Evolutionary conservation across 2,888 invertebrate genomes (phyloP), one percentile per base, ranked within the genome.

Genomic region (Baccha elongata): DNA sequence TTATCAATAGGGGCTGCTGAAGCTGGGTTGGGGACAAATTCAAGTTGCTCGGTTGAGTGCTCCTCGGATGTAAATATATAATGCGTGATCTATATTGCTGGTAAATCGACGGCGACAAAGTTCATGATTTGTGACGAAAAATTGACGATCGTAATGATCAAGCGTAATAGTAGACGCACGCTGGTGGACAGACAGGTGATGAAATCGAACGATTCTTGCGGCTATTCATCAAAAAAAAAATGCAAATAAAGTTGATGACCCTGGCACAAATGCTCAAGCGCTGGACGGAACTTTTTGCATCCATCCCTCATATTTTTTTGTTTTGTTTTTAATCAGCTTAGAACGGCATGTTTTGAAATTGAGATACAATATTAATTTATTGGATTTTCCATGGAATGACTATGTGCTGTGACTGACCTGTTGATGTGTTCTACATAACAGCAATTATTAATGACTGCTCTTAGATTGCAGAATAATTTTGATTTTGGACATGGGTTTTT

Each of bases 241-340:
- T 83, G 67, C 73, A 78, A 67, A 83, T 83, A 53, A n/a, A 83
- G 75, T 81, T 76, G 76, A 83, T 68, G 83, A 78, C 83, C 83
- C 78, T 83, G 83, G 83, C 83, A 76, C 72, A 3, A 83, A 83
- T 83, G 83, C 48, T 67, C 83, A 81, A 75, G 65, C 53, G 23
- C 37, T 71, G 71, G 67, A 64, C 58, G 60, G 46, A 37, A 7
- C 23, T 46, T 42, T 19, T 69, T 64, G 23, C 55, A 13, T 23
- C n/a, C 11, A 5, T 7, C 3, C 35, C 52, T 17, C 10, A 1
- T 15, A n/a, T 46, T 26, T 53, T 23, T 35, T 44, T 50, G 50
- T 44, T 15, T 15, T 46, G 19, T 53, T 23, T 35, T 35, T 44
- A 44, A 35, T 13, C 37, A 15, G 46, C 58, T 55, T 21, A 11